Evolutionary conservation across 2,113 vertebrate species (phyloP).

Genomic region (Nansenia antarctica): DNA sequence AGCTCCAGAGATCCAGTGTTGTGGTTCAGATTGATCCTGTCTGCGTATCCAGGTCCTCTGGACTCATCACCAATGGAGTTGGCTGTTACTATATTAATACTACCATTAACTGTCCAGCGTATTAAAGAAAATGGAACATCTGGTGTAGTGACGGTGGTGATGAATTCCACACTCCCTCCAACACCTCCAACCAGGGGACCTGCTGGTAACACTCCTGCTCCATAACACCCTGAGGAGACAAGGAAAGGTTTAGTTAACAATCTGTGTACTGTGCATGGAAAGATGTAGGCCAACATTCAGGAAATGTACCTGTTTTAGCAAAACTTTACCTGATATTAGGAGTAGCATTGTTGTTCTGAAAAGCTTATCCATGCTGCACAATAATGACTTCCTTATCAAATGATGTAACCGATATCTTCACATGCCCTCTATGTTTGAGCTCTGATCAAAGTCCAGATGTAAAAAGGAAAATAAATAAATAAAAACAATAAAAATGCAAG

Average conservation of each 20-base stretch:
- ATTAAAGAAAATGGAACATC: accelerated
- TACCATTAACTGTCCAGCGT: background rate
- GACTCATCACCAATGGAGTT: accelerated
- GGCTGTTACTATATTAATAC: background rate
- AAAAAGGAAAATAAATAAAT: too few species aligned
- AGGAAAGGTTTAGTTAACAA: background rate
- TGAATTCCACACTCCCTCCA: conserved; percentile 33
- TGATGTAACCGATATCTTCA: too few species aligned
- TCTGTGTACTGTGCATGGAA: too few species aligned
- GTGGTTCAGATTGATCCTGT: conserved; percentile 7
- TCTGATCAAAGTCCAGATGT: too few species aligned
- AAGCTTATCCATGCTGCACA: too few species aligned
- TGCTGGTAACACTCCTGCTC: conserved; percentile 35
- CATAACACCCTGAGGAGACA: conserved; percentile 39
- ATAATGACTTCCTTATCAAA: too few species aligned
- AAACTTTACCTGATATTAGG: too few species aligned
- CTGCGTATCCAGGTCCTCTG: background rate
- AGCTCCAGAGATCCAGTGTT: conserved; percentile 55
- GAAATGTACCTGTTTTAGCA: too few species aligned
- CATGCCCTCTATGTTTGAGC: too few species aligned
- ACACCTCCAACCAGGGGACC: conserved; percentile 5
- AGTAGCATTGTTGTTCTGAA: too few species aligned
- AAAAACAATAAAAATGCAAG: too few species aligned
- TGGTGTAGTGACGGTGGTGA: conserved; percentile 9
- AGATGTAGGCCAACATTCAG: too few species aligned